Conservation (phyloP, 1,140 invertebrate genomes). For the Drosophila varians region DNA sequence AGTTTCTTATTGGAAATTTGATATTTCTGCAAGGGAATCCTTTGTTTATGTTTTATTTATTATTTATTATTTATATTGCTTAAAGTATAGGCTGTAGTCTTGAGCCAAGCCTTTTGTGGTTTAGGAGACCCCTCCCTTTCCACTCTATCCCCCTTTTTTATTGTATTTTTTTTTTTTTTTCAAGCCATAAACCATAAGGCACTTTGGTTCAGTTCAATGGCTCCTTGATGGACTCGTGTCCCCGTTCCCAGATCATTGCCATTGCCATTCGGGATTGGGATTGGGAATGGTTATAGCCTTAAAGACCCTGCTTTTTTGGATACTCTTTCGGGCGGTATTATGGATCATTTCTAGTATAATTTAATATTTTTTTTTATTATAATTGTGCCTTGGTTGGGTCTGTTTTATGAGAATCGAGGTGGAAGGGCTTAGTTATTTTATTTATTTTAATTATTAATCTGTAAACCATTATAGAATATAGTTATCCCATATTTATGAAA, state of each 20-base stretch:
- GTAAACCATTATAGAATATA: too few relatives aligned
- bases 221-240: conserved; percentile 19
- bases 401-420: neutral
- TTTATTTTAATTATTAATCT: too few relatives aligned
- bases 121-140: neutral
- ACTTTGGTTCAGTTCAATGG: conserved; percentile 15
- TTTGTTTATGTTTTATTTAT: neutral
- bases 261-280: neutral
- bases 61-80: neutral
- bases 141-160: neutral
- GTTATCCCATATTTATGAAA: too few relatives aligned
- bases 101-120: neutral
- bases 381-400: too few relatives aligned
- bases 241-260: conserved; percentile 16
- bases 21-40: neutral
- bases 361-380: too few relatives aligned
- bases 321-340: neutral
- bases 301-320: conserved; percentile 20
- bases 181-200: neutral
- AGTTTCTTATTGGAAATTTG: conserved; percentile 55
- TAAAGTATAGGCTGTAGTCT: neutral
- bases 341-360: too few relatives aligned
- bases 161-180: neutral
- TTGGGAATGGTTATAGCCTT: conserved; percentile 9
- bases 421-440: too few relatives aligned